Evolutionary conservation across 2,113 vertebrate species (phyloP).

Genomic region (Microtus ochrogaster): DNA sequence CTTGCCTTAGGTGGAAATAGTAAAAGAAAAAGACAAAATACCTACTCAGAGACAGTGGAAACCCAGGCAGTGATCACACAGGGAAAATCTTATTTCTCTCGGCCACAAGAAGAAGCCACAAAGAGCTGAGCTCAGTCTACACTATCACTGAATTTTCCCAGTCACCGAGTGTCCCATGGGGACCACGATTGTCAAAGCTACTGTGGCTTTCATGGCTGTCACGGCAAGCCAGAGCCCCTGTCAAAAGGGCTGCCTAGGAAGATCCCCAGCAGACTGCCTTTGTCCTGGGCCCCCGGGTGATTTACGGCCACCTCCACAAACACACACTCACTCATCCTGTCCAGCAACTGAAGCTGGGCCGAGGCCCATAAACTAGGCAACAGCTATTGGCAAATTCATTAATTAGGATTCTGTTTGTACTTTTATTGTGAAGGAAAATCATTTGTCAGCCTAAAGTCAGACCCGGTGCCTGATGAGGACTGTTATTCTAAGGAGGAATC

Average conservation of each 20-base stretch:
- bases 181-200: constrained; percentile 4
- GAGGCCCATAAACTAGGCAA: constrained; percentile 81
- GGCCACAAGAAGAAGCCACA: background rate
- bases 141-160: background rate
- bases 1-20: background rate
- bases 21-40: constrained; percentile 34
- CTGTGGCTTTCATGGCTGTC: constrained; percentile 1
- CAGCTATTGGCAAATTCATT: constrained; percentile 83
- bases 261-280: constrained; percentile 67
- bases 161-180: background rate
- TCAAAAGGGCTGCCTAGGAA: constrained; percentile 62
- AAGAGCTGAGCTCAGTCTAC: background rate
- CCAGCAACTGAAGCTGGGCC: constrained; percentile 75
- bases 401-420: constrained; percentile 84
- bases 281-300: constrained; percentile 62
- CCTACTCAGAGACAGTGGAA: background rate
- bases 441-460: constrained; percentile 83
- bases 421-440: constrained; percentile 84
- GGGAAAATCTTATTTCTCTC: background rate
- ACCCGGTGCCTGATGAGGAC: constrained; percentile 77
- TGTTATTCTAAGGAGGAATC: constrained; percentile 79
- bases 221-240: background rate
- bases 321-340: constrained; percentile 77
- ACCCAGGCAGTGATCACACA: background rate
- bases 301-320: constrained; percentile 61